phyloP scores from a whole-genome alignment of 2,797 vertebrate genomes.

The Allobates femoralis region DNA sequence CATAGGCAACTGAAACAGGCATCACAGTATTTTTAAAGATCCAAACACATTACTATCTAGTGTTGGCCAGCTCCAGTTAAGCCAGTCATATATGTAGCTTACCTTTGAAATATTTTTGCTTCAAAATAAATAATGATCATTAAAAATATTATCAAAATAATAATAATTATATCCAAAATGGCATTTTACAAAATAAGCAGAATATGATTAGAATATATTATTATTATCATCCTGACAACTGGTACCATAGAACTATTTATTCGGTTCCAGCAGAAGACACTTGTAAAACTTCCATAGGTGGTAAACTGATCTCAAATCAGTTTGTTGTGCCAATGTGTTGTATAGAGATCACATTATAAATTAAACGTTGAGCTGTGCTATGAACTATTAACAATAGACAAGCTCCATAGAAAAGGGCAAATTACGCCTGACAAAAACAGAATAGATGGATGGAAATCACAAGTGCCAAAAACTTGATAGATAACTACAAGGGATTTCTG shows the following conservation, averaged over 20 bases:
- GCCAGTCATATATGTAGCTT: too few relatives aligned
- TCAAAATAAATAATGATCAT: too few relatives aligned
- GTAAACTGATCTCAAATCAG: constrained; percentile 47
- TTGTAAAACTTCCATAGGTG: constrained; percentile 39
- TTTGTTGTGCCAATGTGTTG: constrained; percentile 44
- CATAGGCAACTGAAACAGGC: too few relatives aligned
- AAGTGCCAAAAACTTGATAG: constrained; percentile 58
- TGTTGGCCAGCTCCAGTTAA: too few relatives aligned
- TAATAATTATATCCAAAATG: background rate
- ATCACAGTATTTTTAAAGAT: too few relatives aligned
- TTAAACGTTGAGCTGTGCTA: constrained; percentile 39
- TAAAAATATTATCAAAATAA: too few relatives aligned
- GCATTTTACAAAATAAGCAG: background rate
- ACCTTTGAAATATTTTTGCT: too few relatives aligned
- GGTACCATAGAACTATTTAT: constrained; percentile 1
- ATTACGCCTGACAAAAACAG: constrained; percentile 57
- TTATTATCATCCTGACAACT: background rate
- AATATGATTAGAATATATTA: background rate
- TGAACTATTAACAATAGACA: constrained; percentile 55
- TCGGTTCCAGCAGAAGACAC: constrained; percentile 11
- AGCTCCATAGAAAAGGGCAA: constrained; percentile 56
- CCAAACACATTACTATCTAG: too few relatives aligned
- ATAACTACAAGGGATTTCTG: constrained; percentile 56
- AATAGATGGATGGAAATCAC: constrained; percentile 57
- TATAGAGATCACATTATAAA: constrained; percentile 54